These are phyloP conservation scores for Saguinus midas DNA, from an alignment of 2,113 vertebrate genomes.

Conservation along the genomic window DNA sequence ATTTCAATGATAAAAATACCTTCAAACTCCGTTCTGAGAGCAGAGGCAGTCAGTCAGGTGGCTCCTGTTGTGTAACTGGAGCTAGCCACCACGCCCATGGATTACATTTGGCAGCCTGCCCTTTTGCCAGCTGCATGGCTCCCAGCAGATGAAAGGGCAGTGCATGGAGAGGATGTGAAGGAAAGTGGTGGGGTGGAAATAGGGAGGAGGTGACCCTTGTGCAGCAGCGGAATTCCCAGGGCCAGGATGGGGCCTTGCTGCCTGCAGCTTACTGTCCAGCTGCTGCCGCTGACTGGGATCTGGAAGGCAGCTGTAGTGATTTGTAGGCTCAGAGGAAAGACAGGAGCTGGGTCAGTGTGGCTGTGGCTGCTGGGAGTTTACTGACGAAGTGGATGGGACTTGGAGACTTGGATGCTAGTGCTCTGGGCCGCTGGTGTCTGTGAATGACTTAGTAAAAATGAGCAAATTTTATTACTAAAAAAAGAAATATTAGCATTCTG, in stretches of 20 bases:
- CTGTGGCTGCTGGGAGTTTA: not conserved
- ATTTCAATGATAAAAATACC: conserved; percentile 42
- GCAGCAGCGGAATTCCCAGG: conserved; percentile 12
- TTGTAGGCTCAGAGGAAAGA: not conserved
- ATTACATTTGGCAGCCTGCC: not conserved
- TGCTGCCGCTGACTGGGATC: conserved; percentile 57
- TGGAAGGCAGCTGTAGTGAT: conserved; percentile 28
- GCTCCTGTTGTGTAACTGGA: not conserved
- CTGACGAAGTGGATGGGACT: not conserved
- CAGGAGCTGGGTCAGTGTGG: not conserved
- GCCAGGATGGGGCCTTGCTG: not conserved
- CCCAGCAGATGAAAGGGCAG: not conserved
- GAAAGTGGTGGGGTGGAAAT: not conserved
- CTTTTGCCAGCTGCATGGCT: not conserved
- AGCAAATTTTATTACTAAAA: not conserved
- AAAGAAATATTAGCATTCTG: not conserved
- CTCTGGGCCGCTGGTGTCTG: not conserved
- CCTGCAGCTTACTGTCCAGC: not conserved
- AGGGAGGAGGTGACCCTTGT: not conserved
- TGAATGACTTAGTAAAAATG: not conserved
- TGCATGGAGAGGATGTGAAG: not conserved
- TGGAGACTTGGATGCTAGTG: not conserved
- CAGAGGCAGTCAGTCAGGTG: not conserved
- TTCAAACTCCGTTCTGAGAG: not conserved
- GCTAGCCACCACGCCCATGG: not conserved